Evolutionary conservation across 2,113 vertebrate genomes (phyloP).

Genomic region (Lota lota): DNA sequence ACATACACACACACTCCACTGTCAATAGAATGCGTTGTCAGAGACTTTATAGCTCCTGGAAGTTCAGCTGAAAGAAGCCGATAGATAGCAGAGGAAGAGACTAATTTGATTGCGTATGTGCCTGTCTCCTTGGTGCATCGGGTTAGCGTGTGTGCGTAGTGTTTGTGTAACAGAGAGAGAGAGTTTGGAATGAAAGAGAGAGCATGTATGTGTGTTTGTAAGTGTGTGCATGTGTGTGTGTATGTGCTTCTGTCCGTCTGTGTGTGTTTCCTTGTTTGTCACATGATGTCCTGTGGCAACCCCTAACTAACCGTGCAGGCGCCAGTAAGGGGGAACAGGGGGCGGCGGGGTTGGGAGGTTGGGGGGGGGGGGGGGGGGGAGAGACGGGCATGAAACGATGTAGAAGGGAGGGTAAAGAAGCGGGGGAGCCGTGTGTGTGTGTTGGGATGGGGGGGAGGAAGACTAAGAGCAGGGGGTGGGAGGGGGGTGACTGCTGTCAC

Average conservation of each 20-base stretch:
- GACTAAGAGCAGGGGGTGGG: slow-evolving; percentile 28
- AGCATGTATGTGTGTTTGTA: slow-evolving; percentile 42
- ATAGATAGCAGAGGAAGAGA: slow-evolving; percentile 58
- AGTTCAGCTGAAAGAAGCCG: slow-evolving; percentile 69
- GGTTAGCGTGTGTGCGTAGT: not conserved
- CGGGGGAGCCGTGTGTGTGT: not conserved
- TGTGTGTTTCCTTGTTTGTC: slow-evolving; percentile 74
- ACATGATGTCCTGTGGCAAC: slow-evolving; percentile 78
- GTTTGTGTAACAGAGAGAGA: not conserved
- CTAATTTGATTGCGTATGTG: slow-evolving; percentile 60
- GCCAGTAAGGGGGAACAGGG: slow-evolving; percentile 60
- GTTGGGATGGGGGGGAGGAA: not conserved
- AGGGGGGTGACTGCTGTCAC: slow-evolving; percentile 71
- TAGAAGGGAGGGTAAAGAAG: slow-evolving; percentile 6
- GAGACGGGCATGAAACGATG: slow-evolving; percentile 49
- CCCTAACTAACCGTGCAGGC: slow-evolving; percentile 80
- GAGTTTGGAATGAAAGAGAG: slow-evolving; percentile 14
- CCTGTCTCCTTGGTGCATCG: slow-evolving; percentile 26
- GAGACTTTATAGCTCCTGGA: slow-evolving; percentile 53
- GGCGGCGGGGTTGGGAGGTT: no score
- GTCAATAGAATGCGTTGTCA: slow-evolving; percentile 73
- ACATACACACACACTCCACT: slow-evolving; percentile 17
- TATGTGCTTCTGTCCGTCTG: slow-evolving; percentile 33
- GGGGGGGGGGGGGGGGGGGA: slow-evolving; percentile 21
- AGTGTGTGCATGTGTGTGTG: slow-evolving; percentile 28